Base-by-base conservation (phyloP, 2,888 invertebrate species). In the Eurytoma adleriae region DNA sequence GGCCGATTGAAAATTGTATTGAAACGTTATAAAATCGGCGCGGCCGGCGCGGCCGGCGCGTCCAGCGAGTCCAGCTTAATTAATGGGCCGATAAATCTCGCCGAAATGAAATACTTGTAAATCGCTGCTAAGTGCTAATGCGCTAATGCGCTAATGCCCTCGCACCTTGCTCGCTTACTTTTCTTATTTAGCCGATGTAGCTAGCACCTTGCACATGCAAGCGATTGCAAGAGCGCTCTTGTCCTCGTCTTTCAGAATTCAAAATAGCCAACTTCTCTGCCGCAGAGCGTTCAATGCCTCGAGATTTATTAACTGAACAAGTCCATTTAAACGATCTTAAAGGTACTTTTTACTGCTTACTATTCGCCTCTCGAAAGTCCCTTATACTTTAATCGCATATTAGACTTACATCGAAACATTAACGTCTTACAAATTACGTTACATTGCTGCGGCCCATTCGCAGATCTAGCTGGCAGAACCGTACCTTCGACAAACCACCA, bases 21-120 rank as follows among this genome's bases (percentile, higher is more conserved):
- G 70, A 71, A 77, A 71, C 66, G 70, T 77, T 72, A 78, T 78
- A 78, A 78, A 78, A 72, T 78, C 66, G 71, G 48, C 62, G 20
- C 20, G 18, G 5, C 20, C 66, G 71, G 48, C 62, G 20, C 20
- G 18, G 5, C 20, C 0, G 14, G 40, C 30, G 24, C 14, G 72
- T 10, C 40, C 40, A 62, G 30, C 54, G 24, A 54, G 74, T 56
- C 67, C 18, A 2, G 78, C 30, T 79, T 79, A 79, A 79, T 79
- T 79, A 79, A 79, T 79, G 62, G 79, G 74, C 69, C 74, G 69
- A 79, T 79, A 70, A 74, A 75, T 79, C 74, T 75, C 70, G 56
- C 18, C 50, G 64, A 76, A 76, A 71, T 75, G 66, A 70, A 74
- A 75, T 80, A 66, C 71, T 61, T 80, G 71, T 80, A 75, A 75